Evolutionary conservation across 92 coral and sea anemone genomes (phyloP).

Genomic region (Ricordea florida): DNA sequence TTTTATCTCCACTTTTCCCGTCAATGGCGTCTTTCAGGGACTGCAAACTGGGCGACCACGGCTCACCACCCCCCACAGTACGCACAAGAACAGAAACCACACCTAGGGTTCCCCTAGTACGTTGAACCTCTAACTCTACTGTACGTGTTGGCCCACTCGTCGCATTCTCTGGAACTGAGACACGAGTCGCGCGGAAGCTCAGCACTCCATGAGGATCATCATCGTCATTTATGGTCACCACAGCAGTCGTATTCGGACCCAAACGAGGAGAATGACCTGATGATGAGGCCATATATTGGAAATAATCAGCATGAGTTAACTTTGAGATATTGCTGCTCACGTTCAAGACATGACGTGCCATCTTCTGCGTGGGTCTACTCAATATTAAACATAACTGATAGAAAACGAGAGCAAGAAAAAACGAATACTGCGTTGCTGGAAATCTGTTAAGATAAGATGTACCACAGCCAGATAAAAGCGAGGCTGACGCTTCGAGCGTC

Average conservation of each 20-base stretch:
- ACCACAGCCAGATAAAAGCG: no score
- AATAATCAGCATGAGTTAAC: no score
- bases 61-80: constrained; percentile 94
- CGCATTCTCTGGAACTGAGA: constrained; percentile 73
- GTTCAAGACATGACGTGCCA: no score
- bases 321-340: no score
- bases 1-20: constrained; percentile 56
- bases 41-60: constrained; percentile 72
- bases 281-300: background rate
- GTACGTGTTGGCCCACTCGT: constrained; percentile 63
- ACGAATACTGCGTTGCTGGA: no score
- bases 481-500: no score
- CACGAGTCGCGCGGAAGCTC: constrained; percentile 64
- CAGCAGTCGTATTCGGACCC: constrained; percentile 68
- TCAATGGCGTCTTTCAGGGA: constrained; percentile 55
- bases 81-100: constrained; percentile 87
- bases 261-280: constrained; percentile 77
- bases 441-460: no score
- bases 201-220: constrained; percentile 88
- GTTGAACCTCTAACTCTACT: constrained; percentile 71
- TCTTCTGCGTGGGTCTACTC: no score
- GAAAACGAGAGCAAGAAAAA: no score
- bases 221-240: constrained; percentile 79
- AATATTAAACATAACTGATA: no score
- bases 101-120: constrained; percentile 91